Conservation (phyloP, 2,888 invertebrate genomes). For the Tiliacea aurago region DNA sequence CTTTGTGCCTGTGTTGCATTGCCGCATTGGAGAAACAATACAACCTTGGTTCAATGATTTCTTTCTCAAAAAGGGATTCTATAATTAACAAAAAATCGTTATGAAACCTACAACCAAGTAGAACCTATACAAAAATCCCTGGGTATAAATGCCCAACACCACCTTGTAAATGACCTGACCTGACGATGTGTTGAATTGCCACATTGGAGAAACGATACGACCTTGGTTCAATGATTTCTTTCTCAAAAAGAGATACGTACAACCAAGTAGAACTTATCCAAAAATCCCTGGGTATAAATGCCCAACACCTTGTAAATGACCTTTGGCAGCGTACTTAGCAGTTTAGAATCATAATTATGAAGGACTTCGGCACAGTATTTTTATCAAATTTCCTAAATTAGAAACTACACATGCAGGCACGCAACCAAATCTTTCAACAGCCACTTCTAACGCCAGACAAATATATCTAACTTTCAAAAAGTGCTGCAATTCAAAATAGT, state of each 20-base stretch:
- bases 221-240: too few species aligned
- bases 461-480: constrained; percentile 1
- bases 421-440: constrained; percentile 2
- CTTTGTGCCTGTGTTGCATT: neutral
- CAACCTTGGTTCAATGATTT: neutral
- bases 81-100: neutral
- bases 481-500: constrained; percentile 2
- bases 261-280: neutral
- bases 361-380: neutral
- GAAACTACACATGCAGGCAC: neutral
- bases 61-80: neutral
- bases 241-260: neutral
- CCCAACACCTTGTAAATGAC: too few species aligned
- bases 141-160: neutral
- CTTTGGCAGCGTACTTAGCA: too few species aligned
- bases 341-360: neutral
- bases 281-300: neutral
- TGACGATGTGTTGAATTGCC: neutral
- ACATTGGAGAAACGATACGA: too few species aligned
- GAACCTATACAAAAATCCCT: neutral
- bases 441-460: constrained; percentile 8
- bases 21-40: too few species aligned
- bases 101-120: neutral
- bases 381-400: neutral
- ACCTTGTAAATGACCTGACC: too few species aligned